A percentile compares a stretch with the other conserved stretches of the same genome.
These are phyloP conservation scores for Falco berigora DNA, from an alignment of 2,797 vertebrate genomes.

Conservation along the genomic window DNA sequence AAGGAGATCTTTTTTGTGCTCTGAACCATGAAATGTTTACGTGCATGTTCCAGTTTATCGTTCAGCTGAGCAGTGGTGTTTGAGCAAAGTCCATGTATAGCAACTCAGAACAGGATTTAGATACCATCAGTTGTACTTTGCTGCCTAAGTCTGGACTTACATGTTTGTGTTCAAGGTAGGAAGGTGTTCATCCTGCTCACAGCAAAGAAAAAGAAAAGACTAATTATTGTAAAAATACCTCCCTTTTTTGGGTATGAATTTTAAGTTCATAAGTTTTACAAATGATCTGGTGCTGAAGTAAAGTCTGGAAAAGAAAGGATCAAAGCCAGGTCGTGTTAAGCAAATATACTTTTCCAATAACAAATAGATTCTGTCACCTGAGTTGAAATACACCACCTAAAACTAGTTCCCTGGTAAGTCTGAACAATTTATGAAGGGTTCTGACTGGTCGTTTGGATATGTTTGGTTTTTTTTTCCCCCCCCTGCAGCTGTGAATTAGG, in stretches of 20 bases:
- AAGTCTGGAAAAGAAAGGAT: not conserved
- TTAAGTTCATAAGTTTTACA: not conserved
- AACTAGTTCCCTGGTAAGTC: not conserved
- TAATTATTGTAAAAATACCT: not conserved
- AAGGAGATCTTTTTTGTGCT: not conserved
- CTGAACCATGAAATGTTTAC: not conserved
- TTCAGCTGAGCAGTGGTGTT: not conserved
- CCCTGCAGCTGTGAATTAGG: conserved; percentile 37
- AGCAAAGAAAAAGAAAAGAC: not conserved
- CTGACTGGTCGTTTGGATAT: not conserved
- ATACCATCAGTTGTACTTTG: not conserved
- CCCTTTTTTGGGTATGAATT: not conserved
- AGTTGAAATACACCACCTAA: not conserved
- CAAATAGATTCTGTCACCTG: not conserved
- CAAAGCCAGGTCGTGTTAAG: not conserved
- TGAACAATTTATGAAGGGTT: conserved; percentile 31
- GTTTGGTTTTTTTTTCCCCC: not conserved
- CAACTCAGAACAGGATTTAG: not conserved
- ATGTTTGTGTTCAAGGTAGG: not conserved
- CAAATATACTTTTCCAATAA: not conserved
- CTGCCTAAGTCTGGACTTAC: not conserved
- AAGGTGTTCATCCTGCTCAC: not conserved
- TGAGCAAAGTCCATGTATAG: not conserved
- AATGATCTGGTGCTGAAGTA: not conserved
- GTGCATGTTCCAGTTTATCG: not conserved